A percentile compares a stretch with the other conserved stretches of the same genome.
Conservation (phyloP, 2,797 vertebrate species). For the Pseudotriccus pelzelni region DNA sequence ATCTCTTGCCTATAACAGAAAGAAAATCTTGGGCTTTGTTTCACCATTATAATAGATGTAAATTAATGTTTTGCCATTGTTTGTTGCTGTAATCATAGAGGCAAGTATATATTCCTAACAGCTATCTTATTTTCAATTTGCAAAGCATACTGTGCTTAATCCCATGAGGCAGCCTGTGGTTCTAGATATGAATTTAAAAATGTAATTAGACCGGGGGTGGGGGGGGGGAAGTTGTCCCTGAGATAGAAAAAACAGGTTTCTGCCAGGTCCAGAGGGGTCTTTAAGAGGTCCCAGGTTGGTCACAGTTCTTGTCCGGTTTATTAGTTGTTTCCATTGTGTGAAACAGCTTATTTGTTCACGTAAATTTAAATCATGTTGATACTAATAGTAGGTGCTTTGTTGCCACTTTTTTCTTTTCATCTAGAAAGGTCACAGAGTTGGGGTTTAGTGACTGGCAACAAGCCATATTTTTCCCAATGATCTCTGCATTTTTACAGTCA, state of each 20-base stretch:
- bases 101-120: conserved; percentile 81
- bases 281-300: conserved; percentile 68
- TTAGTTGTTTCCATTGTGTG: conserved; percentile 66
- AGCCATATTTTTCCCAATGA: background rate
- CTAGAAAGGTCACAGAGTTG: conserved; percentile 42
- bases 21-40: conserved; percentile 65
- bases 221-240: no score
- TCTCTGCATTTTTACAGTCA: conserved; percentile 27
- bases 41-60: conserved; percentile 76
- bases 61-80: conserved; percentile 83
- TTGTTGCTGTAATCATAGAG: conserved; percentile 78
- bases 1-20: conserved; percentile 32
- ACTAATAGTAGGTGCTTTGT: conserved; percentile 24
- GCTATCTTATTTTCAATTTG: conserved; percentile 89
- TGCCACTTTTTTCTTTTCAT: background rate
- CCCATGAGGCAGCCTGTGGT: conserved; percentile 78
- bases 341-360: conserved; percentile 79
- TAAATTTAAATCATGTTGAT: conserved; percentile 79
- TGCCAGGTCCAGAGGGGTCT: conserved; percentile 79
- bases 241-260: conserved; percentile 65
- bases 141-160: conserved; percentile 83
- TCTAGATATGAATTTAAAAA: conserved; percentile 87
- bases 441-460: conserved; percentile 34
- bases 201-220: conserved; percentile 91
- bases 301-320: conserved; percentile 60